These are phyloP conservation scores for Cheilosia grossa DNA, from an alignment of 2,888 invertebrate genomes.

Conservation along the genomic window DNA sequence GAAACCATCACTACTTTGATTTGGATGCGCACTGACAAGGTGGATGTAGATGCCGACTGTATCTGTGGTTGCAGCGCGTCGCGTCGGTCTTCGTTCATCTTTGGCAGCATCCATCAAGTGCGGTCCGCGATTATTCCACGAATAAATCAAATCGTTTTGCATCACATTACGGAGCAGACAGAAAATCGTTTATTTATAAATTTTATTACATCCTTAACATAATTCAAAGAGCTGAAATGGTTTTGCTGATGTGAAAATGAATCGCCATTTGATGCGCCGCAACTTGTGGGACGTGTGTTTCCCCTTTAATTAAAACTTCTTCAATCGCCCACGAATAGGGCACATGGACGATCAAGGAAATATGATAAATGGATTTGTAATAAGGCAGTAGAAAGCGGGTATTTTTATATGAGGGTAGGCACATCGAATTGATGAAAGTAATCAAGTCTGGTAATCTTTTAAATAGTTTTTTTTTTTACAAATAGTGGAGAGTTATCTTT, in stretches of 20 bases:
- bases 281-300: conserved; percentile 28
- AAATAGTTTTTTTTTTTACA: too few species aligned
- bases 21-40: conserved; percentile 60
- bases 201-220: conserved; percentile 73
- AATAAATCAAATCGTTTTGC: conserved; percentile 74
- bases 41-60: conserved; percentile 27
- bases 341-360: background rate
- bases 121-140: conserved; percentile 72
- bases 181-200: conserved; percentile 73
- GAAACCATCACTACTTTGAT: conserved; percentile 64
- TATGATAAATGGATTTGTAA: conserved; percentile 17
- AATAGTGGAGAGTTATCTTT: too few species aligned
- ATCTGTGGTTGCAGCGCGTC: conserved; percentile 49
- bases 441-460: too few species aligned
- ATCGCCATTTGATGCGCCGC: conserved; percentile 69
- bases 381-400: background rate
- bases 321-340: conserved; percentile 39
- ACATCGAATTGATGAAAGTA: too few species aligned
- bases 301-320: conserved; percentile 58
- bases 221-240: conserved; percentile 68
- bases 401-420: too few species aligned
- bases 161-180: conserved; percentile 64
- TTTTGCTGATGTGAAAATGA: conserved; percentile 59
- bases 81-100: conserved; percentile 58
- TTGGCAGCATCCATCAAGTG: conserved; percentile 74